These are phyloP conservation scores for Lerema accius DNA, from an alignment of 1,140 invertebrate species.

Conservation along the genomic window DNA sequence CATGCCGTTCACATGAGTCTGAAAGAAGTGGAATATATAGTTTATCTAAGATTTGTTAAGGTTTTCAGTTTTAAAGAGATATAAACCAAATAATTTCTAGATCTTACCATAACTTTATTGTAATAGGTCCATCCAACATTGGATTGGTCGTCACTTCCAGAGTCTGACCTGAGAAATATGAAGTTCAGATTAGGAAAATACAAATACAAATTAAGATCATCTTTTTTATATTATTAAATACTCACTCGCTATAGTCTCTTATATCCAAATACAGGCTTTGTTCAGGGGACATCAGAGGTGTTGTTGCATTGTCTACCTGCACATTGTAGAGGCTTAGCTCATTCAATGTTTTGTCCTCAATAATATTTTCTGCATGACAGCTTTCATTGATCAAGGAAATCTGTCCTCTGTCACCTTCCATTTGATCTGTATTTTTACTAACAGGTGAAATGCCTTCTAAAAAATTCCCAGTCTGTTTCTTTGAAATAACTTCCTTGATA, in stretches of 20 bases:
- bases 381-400: conserved; percentile 3
- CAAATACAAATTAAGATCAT: not conserved
- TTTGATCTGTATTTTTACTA: conserved; percentile 38
- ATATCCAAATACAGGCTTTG: conserved; percentile 85
- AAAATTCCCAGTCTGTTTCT: conserved; percentile 63
- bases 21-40: conserved; percentile 40
- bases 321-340: conserved; percentile 83
- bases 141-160: conserved; percentile 75
- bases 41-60: too few species aligned
- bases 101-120: conserved; percentile 85
- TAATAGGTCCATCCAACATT: conserved; percentile 87
- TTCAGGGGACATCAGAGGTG: conserved; percentile 83
- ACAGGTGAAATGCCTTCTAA: conserved; percentile 61
- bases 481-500: conserved; percentile 66
- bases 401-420: conserved; percentile 4
- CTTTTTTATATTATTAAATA: conserved; percentile 28
- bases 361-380: conserved; percentile 28
- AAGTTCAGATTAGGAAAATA: not conserved
- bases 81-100: conserved; percentile 11
- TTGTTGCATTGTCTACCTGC: conserved; percentile 82
- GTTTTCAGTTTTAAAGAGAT: too few species aligned
- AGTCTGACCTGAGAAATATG: conserved; percentile 71
- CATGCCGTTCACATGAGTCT: conserved; percentile 78
- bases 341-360: conserved; percentile 72
- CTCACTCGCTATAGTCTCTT: conserved; percentile 83